Base-by-base conservation (phyloP, 2,797 vertebrate genomes). In the Phrynocephalus vlangalii region DNA sequence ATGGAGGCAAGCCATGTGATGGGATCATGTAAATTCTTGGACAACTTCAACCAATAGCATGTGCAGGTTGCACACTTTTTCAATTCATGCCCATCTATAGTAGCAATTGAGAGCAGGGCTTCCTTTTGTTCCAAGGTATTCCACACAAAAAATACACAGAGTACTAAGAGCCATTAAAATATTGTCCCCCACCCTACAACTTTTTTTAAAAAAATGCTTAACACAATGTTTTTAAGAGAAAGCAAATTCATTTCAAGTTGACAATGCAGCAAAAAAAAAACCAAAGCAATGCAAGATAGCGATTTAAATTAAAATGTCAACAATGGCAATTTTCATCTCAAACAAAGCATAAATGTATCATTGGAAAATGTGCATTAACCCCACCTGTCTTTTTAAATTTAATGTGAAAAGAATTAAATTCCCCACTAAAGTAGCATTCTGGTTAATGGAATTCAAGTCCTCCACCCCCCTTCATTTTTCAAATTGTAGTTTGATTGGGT, bases 261-360 rank as follows among this genome's bases (percentile, higher is more conserved):
- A 77, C 38, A 84, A 48, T 76, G 33, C 26, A 77, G 16, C 56
- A 44, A 84, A 66, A 38, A 76, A 76, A 56, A 56, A 1, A 2
- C 9, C 2, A 56, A 56, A 56, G 13, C 13, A 56, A 30, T 67
- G 77, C 56, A 48, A 33, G 68, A 22, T n/a, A n/a, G 72, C 5
- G n/a, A 38, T 84, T 76, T 66, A 66, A 66, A 77, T 75, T 77
- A 66, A 84, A 66, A 66, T 66, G 56, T 84, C 83, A 84, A 26
- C 33, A 8, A 76, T 26, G 48, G 30, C 56, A 28, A 66, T 84
- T 84, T 75, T 76, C 72, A 60, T 63, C 71, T 26, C 22, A 73
- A 75, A 63, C 4, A 75, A 76, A 75, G 60, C 20, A 56, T 48
- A 84, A 84, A 48, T 30, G 72, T 48, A 33, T 84, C 56, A 48